phyloP scores from a whole-genome alignment of 2,797 vertebrate species.

The Enoplosus armatus region DNA sequence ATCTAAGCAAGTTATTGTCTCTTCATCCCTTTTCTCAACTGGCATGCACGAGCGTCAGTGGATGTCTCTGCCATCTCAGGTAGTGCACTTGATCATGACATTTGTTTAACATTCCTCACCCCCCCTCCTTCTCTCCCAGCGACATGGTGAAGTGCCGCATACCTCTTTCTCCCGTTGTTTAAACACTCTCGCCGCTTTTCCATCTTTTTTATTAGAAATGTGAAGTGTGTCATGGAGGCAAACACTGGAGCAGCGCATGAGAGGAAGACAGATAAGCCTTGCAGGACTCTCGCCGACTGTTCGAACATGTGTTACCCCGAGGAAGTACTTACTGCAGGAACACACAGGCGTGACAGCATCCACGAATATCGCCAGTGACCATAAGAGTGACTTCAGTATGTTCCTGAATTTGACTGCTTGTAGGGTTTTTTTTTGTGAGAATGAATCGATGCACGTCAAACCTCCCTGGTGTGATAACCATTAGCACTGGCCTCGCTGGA shows the following conservation, averaged over 20 bases:
- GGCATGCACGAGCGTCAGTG: conserved; percentile 27
- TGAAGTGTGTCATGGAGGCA: conserved; percentile 74
- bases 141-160: conserved; percentile 58
- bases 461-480: conserved; percentile 71
- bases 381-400: conserved; percentile 49
- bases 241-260: conserved; percentile 53
- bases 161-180: conserved; percentile 65
- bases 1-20: conserved; percentile 45
- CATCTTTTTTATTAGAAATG: conserved; percentile 66
- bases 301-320: conserved; percentile 66
- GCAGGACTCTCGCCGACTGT: conserved; percentile 47
- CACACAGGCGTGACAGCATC: conserved; percentile 60
- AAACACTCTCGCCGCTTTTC: conserved; percentile 62
- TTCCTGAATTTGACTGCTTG: conserved; percentile 45
- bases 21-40: conserved; percentile 29
- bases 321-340: conserved; percentile 63
- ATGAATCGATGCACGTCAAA: conserved; percentile 69
- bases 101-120: conserved; percentile 76
- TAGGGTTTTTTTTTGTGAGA: conserved; percentile 23
- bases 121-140: conserved; percentile 35
- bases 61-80: conserved; percentile 57
- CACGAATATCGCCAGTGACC: conserved; percentile 59
- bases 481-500: conserved; percentile 63
- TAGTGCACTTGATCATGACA: conserved; percentile 76
- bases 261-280: conserved; percentile 71